Evolutionary conservation across 2,797 vertebrate species (phyloP), one percentile per base, ranked within the genome.

Genomic region (Galaxias olidus): DNA sequence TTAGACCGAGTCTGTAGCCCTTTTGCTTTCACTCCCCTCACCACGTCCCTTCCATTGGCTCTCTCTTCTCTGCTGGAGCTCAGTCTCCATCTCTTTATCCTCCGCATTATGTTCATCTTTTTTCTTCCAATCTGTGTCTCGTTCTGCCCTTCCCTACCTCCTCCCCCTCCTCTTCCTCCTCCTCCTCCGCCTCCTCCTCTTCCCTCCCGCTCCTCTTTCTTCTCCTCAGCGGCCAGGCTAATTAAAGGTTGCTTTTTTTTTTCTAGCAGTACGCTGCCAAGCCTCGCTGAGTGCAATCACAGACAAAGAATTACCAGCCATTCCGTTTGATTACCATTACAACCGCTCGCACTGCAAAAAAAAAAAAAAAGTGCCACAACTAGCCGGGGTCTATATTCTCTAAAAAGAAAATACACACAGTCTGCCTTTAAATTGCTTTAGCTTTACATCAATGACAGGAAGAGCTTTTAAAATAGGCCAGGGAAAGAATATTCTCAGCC

Each of bases 281-380:
- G 75, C 71, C 58, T 68, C 68, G 66, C 59, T 61, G 66, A 81
- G 78, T 72, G 69, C 78, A 81, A 84, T 83, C 77, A 63, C 77
- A 81, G 65, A 71, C 81, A 83, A 81, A 88, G 77, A 85, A 90
- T 81, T 85, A 79, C 59, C 61, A 66, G 63, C 66, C 70, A 67
- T 82, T 85, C 77, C 65, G 66, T 82, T 69, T 81, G 79, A 90
- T 89, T 86, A 87, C 69, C 81, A 79, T 69, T 74, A 87, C 81
- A 84, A 82, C 48, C 48, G 55, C 55, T 72, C 68, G 76, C 46
- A 14, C 18, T 59, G 17, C 19, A 64, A 69, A 73, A n/a, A n/a
- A n/a, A n/a, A n/a, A n/a, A n/a, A n/a, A n/a, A n/a, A n/a, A 71
- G 42, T 12, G 58, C 46, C 1, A 1, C 20, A 18, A 59, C 60